These are phyloP conservation scores for Spheniscus humboldti DNA, from an alignment of 2,797 vertebrate species.

Conservation along the genomic window DNA sequence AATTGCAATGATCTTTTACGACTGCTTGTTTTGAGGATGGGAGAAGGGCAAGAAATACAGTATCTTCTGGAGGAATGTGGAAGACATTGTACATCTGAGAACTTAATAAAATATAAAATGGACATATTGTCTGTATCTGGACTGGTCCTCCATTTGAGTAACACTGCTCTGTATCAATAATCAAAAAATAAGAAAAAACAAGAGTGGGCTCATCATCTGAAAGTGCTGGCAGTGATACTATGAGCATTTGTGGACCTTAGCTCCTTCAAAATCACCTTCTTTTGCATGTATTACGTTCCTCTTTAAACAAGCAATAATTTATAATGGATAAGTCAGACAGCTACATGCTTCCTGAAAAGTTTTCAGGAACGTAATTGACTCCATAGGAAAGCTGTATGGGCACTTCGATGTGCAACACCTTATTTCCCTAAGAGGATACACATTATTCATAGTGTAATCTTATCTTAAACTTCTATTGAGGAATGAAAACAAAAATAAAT, in stretches of 20 bases:
- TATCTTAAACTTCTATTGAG: background rate
- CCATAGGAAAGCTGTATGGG: background rate
- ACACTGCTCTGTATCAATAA: background rate
- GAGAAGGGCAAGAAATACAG: background rate
- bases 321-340: background rate
- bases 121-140: background rate
- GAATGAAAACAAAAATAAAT: background rate
- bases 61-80: background rate
- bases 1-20: background rate
- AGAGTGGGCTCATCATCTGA: background rate
- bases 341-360: background rate
- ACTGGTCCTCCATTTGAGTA: background rate
- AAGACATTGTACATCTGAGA: background rate
- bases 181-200: background rate
- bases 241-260: background rate
- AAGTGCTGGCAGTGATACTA: background rate
- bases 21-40: background rate
- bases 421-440: background rate
- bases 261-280: background rate
- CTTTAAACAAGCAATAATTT: background rate
- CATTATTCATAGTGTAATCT: background rate
- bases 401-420: background rate
- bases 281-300: background rate
- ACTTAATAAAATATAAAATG: background rate
- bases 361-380: background rate